These are phyloP conservation scores for Adoxophyes honmai DNA, from an alignment of 1,140 invertebrate genomes.

Conservation along the genomic window DNA sequence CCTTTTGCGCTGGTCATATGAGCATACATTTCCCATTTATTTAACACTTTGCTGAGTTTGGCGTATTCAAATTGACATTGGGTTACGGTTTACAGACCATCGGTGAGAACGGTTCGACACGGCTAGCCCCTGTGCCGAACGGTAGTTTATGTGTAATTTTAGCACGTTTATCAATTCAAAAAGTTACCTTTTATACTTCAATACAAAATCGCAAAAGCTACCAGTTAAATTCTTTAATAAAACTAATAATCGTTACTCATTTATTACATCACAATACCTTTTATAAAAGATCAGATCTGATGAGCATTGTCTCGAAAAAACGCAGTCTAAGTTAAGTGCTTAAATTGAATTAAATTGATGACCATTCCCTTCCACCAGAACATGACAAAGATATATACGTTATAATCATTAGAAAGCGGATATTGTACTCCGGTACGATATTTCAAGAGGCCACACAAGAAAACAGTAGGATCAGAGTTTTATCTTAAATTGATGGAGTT, in stretches of 20 bases:
- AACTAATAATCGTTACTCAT: too few relatives aligned
- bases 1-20: conserved; percentile 55
- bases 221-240: too few relatives aligned
- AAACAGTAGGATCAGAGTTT: conserved; percentile 41
- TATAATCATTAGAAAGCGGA: conserved; percentile 14
- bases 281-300: too few relatives aligned
- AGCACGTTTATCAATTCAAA: too few relatives aligned
- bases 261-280: too few relatives aligned
- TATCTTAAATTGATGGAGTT: conserved; percentile 59
- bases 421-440: conserved; percentile 18
- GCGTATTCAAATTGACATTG: conserved; percentile 10
- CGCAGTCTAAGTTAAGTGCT: neutral
- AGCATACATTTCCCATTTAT: conserved; percentile 52
- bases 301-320: too few relatives aligned
- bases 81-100: conserved; percentile 4
- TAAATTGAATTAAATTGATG: conserved; percentile 14
- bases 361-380: conserved; percentile 2
- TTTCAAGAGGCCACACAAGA: conserved; percentile 46
- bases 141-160: neutral
- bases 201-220: too few relatives aligned
- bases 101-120: neutral
- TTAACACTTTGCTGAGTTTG: conserved; percentile 23
- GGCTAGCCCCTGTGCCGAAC: neutral
- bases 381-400: conserved; percentile 13
- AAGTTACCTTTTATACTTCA: too few relatives aligned